phyloP scores from a whole-genome alignment of 2,888 invertebrate genomes.

The Tipula unca region DNA sequence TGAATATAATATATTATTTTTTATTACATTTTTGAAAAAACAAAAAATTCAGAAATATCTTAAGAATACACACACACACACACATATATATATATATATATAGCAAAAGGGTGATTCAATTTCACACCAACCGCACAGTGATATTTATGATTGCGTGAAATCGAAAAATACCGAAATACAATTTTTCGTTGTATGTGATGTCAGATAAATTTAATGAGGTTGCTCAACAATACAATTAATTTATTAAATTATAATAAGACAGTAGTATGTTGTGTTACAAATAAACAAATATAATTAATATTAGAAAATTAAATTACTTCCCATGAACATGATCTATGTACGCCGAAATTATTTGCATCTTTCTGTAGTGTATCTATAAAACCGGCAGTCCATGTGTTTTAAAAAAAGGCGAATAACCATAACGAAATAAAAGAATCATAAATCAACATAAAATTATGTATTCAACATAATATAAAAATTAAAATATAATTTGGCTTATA shows the following conservation, averaged over 20 bases:
- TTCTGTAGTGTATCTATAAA: not conserved
- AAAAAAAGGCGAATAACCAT: not conserved
- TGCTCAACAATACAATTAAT: not conserved
- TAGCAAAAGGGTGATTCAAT: constrained; percentile 3
- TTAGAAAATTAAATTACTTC: not conserved
- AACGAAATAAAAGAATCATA: not conserved
- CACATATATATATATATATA: no score
- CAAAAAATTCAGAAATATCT: no score
- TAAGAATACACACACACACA: not conserved
- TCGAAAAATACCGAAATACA: not conserved
- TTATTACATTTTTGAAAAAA: not conserved
- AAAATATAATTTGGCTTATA: not conserved
- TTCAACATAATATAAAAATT: not conserved
- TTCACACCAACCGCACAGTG: not conserved
- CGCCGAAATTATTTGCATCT: not conserved
- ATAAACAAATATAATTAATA: not conserved
- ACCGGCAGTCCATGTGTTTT: not conserved
- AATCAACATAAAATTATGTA: not conserved
- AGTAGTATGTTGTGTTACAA: no score
- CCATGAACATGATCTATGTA: not conserved
- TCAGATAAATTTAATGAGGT: not conserved
- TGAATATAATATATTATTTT: not conserved
- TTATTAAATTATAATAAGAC: no score
- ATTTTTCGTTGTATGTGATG: not conserved
- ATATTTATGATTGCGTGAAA: not conserved